Evolutionary conservation across 2,797 vertebrate species (phyloP).

Genomic region (Parambassis ranga): DNA sequence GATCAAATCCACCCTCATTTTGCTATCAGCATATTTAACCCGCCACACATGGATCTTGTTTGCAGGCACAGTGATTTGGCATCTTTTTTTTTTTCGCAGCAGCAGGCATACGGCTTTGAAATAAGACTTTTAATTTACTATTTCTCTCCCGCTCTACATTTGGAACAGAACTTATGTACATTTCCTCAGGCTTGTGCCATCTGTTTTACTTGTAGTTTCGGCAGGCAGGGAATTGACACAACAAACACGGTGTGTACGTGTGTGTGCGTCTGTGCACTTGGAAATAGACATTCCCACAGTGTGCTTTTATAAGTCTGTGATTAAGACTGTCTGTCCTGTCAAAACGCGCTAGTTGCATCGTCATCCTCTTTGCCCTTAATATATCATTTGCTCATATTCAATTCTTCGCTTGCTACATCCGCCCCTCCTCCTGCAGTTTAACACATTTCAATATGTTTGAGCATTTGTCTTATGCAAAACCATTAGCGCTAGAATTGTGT

Average conservation of each 20-base stretch:
- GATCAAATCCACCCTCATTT: constrained; percentile 29
- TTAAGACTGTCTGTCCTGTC: constrained; percentile 10
- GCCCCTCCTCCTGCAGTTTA: constrained; percentile 11
- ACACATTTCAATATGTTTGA: constrained; percentile 34
- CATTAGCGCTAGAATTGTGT: constrained; percentile 33
- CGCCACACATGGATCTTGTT: constrained; percentile 12
- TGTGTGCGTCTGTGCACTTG: neutral
- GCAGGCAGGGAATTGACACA: constrained; percentile 57
- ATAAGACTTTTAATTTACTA: constrained; percentile 58
- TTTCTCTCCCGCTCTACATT: constrained; percentile 34
- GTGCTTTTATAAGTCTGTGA: constrained; percentile 8
- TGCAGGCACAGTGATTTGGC: neutral
- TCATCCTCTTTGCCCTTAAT: constrained; percentile 19
- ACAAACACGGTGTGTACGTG: constrained; percentile 43
- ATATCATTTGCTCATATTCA: constrained; percentile 1
- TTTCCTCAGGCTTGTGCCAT: constrained; percentile 68
- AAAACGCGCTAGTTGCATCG: neutral
- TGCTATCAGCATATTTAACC: constrained; percentile 29
- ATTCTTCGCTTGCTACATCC: neutral
- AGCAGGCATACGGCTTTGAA: constrained; percentile 39
- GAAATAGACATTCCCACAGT: constrained; percentile 5
- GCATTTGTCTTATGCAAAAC: constrained; percentile 25
- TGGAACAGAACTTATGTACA: constrained; percentile 48
- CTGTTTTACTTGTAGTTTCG: constrained; percentile 60
- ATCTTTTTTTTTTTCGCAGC: neutral